phyloP scores from a whole-genome alignment of 2,113 vertebrate genomes.

The Stigmatopora nigra region DNA sequence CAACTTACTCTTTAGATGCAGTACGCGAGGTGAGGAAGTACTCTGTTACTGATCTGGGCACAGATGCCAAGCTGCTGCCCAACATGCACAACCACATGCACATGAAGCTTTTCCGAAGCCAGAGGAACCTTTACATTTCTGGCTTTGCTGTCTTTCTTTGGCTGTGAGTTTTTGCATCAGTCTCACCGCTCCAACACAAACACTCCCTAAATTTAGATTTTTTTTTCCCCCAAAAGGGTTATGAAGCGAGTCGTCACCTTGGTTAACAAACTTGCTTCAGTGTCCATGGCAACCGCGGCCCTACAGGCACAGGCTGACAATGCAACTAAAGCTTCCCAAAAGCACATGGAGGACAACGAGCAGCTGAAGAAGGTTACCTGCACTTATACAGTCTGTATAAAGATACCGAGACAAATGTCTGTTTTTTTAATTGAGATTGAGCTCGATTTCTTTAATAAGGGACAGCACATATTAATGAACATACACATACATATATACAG shows the following conservation, averaged over 20 bases:
- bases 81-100: conserved; percentile 82
- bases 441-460: too few species aligned
- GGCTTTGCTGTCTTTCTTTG: conserved; percentile 95
- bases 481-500: too few species aligned
- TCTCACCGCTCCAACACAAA: neutral
- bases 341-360: conserved; percentile 82
- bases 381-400: neutral
- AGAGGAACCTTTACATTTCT: conserved; percentile 96
- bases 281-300: conserved; percentile 59
- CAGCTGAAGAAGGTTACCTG: conserved; percentile 74
- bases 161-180: conserved; percentile 78
- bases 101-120: conserved; percentile 95
- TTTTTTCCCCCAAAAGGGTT: conserved; percentile 45
- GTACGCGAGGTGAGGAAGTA: conserved; percentile 91
- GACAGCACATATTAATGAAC: too few species aligned
- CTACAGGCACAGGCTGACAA: conserved; percentile 78
- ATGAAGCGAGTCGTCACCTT: conserved; percentile 84
- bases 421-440: too few species aligned
- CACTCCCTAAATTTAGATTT: neutral
- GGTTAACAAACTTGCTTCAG: conserved; percentile 81
- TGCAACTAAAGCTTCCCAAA: conserved; percentile 76
- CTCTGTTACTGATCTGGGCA: conserved; percentile 58
- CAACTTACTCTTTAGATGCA: conserved; percentile 72
- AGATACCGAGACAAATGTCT: neutral
- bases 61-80: conserved; percentile 55